Evolutionary conservation across 2,888 invertebrate genomes (phyloP), one percentile per base, ranked within the genome.

Genomic region (Limnephilus marmoratus): DNA sequence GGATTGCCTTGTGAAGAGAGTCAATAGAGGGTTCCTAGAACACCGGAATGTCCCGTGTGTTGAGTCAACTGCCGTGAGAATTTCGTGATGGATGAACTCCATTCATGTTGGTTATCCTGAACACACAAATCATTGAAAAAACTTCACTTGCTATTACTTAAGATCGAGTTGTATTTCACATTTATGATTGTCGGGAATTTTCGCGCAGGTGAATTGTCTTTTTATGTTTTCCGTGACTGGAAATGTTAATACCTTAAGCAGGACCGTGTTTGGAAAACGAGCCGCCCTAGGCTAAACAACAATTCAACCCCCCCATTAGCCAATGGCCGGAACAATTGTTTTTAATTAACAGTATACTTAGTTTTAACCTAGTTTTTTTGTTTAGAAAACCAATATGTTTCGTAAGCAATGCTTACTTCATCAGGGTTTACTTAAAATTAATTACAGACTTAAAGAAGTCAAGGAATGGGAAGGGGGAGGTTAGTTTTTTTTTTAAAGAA

Each of bases 41-140:
- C 90, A 91, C 88, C 91, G 92, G 90, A 92, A 90, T 90, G 90
- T 86, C 86, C 49, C 68, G 90, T 82, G 82, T 91, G 81, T n/a
- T 85, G 34, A 85, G 68, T 83, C 80, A 82, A 90, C 82, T 90
- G 82, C 29, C 91, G 93, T 93, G 93, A 90, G 93, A 93, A 93
- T 68, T 31, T 80, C 37, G n/a, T 37, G 34, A 90, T 45, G 41
- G 37, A 81, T 90, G 81, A 81, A 49, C 24, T 81, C 81, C 81
- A 15, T 81, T 81, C 90, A 81, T n/a, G 90, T 90, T 90, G 31
- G 41, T 15, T 68, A 24, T 68, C 9, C 9, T n/a, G 68, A 68
- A 68, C n/a, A 68, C 24, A n/a, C 68, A 68, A n/a, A 68, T 68
- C 68, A 68, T 24, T 9, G 0, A 9, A 68, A 68, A 68, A 24